These are phyloP conservation scores for Paramuricea clavata DNA, from an alignment of 92 coral and sea anemone species.

Conservation along the genomic window DNA sequence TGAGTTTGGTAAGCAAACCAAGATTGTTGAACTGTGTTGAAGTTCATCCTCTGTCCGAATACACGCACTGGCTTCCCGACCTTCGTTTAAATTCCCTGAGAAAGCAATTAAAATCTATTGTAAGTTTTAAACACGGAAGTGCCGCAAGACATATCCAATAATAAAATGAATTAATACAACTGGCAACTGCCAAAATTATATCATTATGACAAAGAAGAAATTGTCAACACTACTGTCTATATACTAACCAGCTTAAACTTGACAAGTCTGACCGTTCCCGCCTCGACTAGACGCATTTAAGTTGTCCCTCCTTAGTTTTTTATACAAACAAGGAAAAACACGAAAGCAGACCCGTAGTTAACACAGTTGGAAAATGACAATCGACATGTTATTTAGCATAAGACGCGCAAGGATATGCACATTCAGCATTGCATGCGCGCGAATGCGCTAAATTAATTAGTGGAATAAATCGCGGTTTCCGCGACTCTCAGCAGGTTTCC, in stretches of 20 bases:
- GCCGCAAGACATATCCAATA: conserved; percentile 24
- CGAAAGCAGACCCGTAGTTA: neutral
- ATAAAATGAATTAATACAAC: conserved; percentile 1
- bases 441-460: conserved; percentile 6
- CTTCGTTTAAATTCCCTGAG: conserved; percentile 7
- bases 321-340: neutral
- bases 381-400: conserved; percentile 1
- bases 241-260: neutral
- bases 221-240: neutral
- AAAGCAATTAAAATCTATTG: conserved; percentile 23
- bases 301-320: neutral
- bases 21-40: neutral
- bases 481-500: neutral
- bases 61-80: neutral
- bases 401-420: neutral
- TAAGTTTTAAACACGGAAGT: conserved; percentile 17
- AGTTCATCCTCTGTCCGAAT: neutral
- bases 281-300: neutral
- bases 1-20: neutral
- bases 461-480: conserved; percentile 25
- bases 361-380: neutral
- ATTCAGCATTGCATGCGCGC: conserved; percentile 18
- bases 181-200: neutral
- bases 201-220: neutral
- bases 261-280: neutral